Conservation (phyloP, 2,797 vertebrate species). For the Sphaeramia orbicularis region DNA sequence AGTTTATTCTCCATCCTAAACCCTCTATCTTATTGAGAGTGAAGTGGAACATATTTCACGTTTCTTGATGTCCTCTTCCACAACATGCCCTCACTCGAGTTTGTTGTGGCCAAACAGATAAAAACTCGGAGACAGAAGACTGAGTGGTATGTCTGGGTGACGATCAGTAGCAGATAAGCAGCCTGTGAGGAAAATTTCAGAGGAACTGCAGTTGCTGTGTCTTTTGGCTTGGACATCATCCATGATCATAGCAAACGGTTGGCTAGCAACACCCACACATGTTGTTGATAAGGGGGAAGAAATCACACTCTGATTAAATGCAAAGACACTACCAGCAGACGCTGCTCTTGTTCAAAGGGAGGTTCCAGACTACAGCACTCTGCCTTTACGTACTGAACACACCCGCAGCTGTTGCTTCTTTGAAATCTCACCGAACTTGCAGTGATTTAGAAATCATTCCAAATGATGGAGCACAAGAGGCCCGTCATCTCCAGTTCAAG, state of each 20-base stretch:
- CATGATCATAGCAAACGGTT: constrained; percentile 44
- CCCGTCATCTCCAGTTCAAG: constrained; percentile 48
- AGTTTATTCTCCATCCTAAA: constrained; percentile 46
- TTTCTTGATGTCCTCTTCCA: constrained; percentile 24
- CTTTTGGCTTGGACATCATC: constrained; percentile 49
- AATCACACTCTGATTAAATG: constrained; percentile 44
- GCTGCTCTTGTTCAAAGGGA: constrained; percentile 18
- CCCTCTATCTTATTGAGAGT: constrained; percentile 34
- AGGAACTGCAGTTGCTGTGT: constrained; percentile 29
- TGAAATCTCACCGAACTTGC: constrained; percentile 35
- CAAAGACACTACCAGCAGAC: constrained; percentile 44
- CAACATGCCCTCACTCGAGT: constrained; percentile 23
- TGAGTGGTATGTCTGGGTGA: constrained; percentile 35
- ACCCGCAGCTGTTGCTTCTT: constrained; percentile 44
- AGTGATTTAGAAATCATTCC: constrained; percentile 55
- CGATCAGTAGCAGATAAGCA: constrained; percentile 53
- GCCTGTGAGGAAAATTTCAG: constrained; percentile 26
- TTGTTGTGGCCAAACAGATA: constrained; percentile 44
- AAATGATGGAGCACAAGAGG: constrained; percentile 50
- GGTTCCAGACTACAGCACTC: constrained; percentile 32
- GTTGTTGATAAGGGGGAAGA: constrained; percentile 50
- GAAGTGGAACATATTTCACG: constrained; percentile 39
- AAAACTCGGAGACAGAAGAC: constrained; percentile 34
- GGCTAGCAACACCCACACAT: constrained; percentile 44
- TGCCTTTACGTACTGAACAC: constrained; percentile 25